These are phyloP conservation scores for Neosilurus hyrtlii DNA, from an alignment of 2,797 vertebrate species.

Conservation along the genomic window DNA sequence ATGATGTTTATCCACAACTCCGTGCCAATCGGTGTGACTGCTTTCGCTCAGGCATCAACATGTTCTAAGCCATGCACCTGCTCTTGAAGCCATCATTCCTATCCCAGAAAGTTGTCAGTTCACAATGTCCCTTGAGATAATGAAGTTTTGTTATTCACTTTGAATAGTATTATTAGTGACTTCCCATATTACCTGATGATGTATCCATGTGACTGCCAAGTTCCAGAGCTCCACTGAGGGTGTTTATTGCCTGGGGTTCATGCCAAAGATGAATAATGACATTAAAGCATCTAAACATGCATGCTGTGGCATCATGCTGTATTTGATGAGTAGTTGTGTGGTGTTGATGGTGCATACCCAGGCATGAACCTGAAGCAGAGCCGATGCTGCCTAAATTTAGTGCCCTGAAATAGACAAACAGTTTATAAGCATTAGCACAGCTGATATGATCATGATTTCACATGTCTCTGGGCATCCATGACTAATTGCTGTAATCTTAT, in stretches of 20 bases:
- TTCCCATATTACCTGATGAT: slow-evolving; percentile 24
- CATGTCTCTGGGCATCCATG: slow-evolving; percentile 27
- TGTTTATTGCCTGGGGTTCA: slow-evolving; percentile 40
- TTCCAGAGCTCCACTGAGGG: slow-evolving; percentile 17
- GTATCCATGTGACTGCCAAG: slow-evolving; percentile 19
- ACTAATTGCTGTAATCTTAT: slow-evolving; percentile 44
- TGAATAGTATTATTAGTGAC: background rate
- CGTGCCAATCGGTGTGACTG: slow-evolving; percentile 3
- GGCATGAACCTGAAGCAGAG: slow-evolving; percentile 37
- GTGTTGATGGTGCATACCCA: slow-evolving; percentile 44
- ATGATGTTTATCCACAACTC: background rate
- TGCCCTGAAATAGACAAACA: slow-evolving; percentile 27
- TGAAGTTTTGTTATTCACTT: slow-evolving; percentile 11
- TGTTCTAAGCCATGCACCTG: slow-evolving; percentile 14
- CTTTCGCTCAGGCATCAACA: slow-evolving; percentile 29
- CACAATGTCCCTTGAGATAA: slow-evolving; percentile 12
- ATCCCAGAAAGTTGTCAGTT: slow-evolving; percentile 40
- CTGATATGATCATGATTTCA: slow-evolving; percentile 25
- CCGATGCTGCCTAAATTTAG: slow-evolving; percentile 39
- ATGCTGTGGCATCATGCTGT: slow-evolving; percentile 33
- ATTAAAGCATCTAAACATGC: slow-evolving; percentile 38
- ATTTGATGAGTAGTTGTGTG: slow-evolving; percentile 52
- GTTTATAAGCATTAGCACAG: slow-evolving; percentile 5
- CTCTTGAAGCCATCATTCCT: slow-evolving; percentile 19
- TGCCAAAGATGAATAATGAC: slow-evolving; percentile 44